phyloP scores from a whole-genome alignment of 2,888 invertebrate species.

The Eristalis tenax region DNA sequence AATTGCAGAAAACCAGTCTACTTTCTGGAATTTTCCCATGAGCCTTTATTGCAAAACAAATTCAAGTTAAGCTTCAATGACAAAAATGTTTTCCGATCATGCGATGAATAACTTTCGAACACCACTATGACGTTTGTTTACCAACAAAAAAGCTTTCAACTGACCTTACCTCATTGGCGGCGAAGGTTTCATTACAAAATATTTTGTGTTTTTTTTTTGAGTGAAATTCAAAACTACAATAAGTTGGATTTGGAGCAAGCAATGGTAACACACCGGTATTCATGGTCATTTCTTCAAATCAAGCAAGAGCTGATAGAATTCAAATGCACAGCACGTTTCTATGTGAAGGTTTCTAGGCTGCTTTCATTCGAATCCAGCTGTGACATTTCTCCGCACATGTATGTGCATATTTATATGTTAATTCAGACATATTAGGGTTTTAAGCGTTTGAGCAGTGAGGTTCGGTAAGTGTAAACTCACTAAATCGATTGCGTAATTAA shows the following conservation, averaged over 20 bases:
- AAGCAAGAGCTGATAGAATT: background rate
- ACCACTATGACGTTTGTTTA: background rate
- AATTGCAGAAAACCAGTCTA: background rate
- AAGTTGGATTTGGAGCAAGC: slow-evolving; percentile 23
- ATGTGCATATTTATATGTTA: background rate
- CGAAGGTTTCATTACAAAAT: background rate
- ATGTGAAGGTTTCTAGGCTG: background rate
- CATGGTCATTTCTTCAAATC: slow-evolving; percentile 19
- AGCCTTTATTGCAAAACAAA: background rate
- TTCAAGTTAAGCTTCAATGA: background rate
- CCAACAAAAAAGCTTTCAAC: background rate
- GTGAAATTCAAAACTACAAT: slow-evolving; percentile 12
- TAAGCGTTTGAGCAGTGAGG: background rate
- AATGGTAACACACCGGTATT: slow-evolving; percentile 6
- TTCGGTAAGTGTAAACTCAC: background rate
- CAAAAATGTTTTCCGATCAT: background rate
- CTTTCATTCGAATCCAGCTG: background rate
- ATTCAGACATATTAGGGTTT: background rate
- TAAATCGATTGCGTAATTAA: slow-evolving; percentile 1
- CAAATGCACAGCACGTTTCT: slow-evolving; percentile 6
- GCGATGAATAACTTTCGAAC: background rate
- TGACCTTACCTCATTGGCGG: background rate
- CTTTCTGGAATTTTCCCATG: background rate
- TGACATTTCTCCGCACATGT: background rate
- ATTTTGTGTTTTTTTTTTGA: slow-evolving; percentile 4